These are phyloP conservation scores for Stenoptilia bipunctidactyla DNA, from an alignment of 2,888 invertebrate species.

Conservation along the genomic window DNA sequence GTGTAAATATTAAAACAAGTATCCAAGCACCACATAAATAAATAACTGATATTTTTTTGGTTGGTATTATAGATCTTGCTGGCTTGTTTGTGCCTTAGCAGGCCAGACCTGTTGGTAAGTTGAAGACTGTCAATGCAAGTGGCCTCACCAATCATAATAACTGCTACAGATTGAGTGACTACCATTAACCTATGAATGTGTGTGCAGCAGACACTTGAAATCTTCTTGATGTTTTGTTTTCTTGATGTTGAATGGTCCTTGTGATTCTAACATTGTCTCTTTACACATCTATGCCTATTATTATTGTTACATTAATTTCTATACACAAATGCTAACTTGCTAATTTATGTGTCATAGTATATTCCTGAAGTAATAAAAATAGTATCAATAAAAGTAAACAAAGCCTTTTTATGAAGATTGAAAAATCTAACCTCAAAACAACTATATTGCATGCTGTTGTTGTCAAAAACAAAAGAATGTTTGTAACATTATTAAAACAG, in stretches of 20 bases:
- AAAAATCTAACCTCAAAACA: slow-evolving; percentile 19
- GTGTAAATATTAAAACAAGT: slow-evolving; percentile 47
- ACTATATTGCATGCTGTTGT: neutral
- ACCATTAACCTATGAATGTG: slow-evolving; percentile 64
- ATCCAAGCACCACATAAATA: slow-evolving; percentile 57
- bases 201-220: slow-evolving; percentile 53
- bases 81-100: slow-evolving; percentile 81
- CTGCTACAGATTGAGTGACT: slow-evolving; percentile 57
- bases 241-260: slow-evolving; percentile 67
- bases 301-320: too few species aligned
- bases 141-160: slow-evolving; percentile 55
- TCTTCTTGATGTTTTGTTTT: slow-evolving; percentile 40
- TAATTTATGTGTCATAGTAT: too few species aligned
- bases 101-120: slow-evolving; percentile 82
- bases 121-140: slow-evolving; percentile 52
- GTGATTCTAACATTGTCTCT: slow-evolving; percentile 57
- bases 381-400: too few species aligned
- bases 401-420: too few species aligned
- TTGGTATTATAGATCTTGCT: slow-evolving; percentile 80
- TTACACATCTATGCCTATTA: too few species aligned
- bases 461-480: too few species aligned
- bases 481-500: too few species aligned
- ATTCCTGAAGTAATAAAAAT: too few species aligned
- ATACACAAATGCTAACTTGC: too few species aligned
- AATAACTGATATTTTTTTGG: slow-evolving; percentile 57